Evolutionary conservation across 1,140 invertebrate species (phyloP), one percentile per base, ranked within the genome.

Genomic region (Drosophila asahinai): DNA sequence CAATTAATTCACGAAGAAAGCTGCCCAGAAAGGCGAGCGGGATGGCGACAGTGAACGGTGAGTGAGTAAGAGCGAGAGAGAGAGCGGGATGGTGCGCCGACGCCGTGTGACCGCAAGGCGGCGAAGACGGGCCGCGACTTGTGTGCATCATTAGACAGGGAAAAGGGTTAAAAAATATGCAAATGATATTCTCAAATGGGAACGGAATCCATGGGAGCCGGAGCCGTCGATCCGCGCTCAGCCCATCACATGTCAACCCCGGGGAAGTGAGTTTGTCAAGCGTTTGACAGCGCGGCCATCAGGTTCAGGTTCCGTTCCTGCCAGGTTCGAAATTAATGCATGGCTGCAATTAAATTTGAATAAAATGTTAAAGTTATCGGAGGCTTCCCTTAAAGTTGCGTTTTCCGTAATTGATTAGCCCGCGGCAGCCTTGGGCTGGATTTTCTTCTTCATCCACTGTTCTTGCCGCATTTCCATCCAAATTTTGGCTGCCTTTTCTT

Each of bases 261-360:
- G 55, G 36, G 60, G 47, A 65, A 12, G 55, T 43, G 5, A 74
- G 78, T 71, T 77, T 86, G 83, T 86, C 83, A 86, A 86, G 63
- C 77, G 58, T 54, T 86, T 86, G 84, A 83, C 84, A 87, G 80
- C 58, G 17, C 36, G 19, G 54, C 64, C 83, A 83, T 83, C 82
- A 86, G 83, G 83, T 89, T 86, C 80, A 61, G 2, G 38, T 27
- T 7, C 17, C n/a, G n/a, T n/a, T n/a, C n/a, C n/a, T n/a, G n/a
- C n/a, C 80, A 61, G 2, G 38, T 27, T 7, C 17, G 15, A 77
- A 86, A 87, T 86, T 76, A 67, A 79, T 83, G 80, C 70, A 76
- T 79, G 70, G 60, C 66, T 67, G 84, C 80, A 86, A 86, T 86
- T 86, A 83, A 86, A 86, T 86, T 87, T 86, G 80, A 89, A 86